Evolutionary conservation across 2,113 vertebrate species (phyloP).

Genomic region (Lasiurus cinereus): DNA sequence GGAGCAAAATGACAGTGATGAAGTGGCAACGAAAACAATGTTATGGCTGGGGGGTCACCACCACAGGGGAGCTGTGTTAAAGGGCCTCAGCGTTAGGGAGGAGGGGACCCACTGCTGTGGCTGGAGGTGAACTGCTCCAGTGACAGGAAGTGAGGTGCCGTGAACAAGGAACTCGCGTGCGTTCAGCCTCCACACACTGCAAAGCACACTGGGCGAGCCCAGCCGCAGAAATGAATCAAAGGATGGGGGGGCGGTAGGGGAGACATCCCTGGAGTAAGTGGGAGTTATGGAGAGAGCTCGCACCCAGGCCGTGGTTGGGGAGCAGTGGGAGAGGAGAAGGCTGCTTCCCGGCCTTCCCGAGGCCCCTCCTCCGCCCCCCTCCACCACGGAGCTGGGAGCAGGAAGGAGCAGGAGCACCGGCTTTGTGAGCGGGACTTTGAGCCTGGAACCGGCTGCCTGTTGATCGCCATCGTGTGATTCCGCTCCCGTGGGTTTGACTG

Average conservation of each 20-base stretch:
- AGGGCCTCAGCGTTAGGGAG: too few species aligned
- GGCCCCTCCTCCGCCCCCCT: background rate
- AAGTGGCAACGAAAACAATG: too few species aligned
- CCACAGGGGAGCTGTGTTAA: too few species aligned
- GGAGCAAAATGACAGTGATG: too few species aligned
- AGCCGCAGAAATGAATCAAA: background rate
- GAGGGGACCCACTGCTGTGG: too few species aligned
- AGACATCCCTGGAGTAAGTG: background rate
- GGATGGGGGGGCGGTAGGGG: background rate
- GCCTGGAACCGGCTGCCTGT: background rate
- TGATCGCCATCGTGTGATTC: background rate
- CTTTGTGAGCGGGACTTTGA: background rate
- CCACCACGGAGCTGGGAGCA: rapidly evolving
- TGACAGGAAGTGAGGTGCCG: background rate
- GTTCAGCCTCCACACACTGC: background rate
- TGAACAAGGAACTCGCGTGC: conserved; percentile 40
- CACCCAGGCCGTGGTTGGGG: background rate
- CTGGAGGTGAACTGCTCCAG: background rate
- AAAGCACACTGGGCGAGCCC: background rate
- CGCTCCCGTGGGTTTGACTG: conserved; percentile 16
- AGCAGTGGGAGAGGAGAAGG: background rate
- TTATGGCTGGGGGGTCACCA: too few species aligned
- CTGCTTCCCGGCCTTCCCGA: background rate
- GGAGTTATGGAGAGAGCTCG: background rate
- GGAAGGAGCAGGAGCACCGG: background rate